Conservation (phyloP, 2,888 invertebrate species). For the Parnassius mnemosyne region DNA sequence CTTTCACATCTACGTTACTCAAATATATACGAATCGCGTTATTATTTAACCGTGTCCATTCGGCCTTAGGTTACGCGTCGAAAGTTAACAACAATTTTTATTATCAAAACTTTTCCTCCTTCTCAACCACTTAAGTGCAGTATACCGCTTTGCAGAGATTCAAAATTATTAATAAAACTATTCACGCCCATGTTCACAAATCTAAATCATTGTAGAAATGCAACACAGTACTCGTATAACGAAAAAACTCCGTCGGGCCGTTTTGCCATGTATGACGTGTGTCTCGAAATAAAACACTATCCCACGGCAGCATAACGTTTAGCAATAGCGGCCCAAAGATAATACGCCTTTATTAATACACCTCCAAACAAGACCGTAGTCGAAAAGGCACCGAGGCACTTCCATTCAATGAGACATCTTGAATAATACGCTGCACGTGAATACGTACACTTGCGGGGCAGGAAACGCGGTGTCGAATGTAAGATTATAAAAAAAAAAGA, state of each 20-base stretch:
- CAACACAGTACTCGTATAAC: not conserved
- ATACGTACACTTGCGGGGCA: slow-evolving; percentile 70
- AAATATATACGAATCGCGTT: too few species aligned
- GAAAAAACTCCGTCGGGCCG: slow-evolving; percentile 4
- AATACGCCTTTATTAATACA: slow-evolving; percentile 63
- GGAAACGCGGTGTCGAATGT: slow-evolving; percentile 77
- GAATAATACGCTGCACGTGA: slow-evolving; percentile 52
- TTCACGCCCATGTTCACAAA: too few species aligned
- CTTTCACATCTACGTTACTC: too few species aligned
- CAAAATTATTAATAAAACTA: too few species aligned
- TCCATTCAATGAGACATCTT: slow-evolving; percentile 56
- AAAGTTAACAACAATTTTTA: too few species aligned
- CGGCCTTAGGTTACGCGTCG: too few species aligned
- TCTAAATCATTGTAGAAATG: too few species aligned
- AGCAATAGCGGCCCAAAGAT: slow-evolving; percentile 50
- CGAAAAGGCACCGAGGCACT: slow-evolving; percentile 77
- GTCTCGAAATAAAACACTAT: slow-evolving; percentile 35
- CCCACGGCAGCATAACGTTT: slow-evolving; percentile 55
- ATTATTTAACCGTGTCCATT: too few species aligned
- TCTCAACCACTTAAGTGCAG: too few species aligned
- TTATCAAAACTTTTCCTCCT: too few species aligned
- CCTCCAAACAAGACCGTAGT: slow-evolving; percentile 64
- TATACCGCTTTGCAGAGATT: too few species aligned
- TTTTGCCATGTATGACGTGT: slow-evolving; percentile 9
- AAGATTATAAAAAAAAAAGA: slow-evolving; percentile 48